Percentiles rank a stretch among this genome's conserved stretches.
Conservation (phyloP, 2,797 vertebrate species). For the Ctenopoma kingsleyae region DNA sequence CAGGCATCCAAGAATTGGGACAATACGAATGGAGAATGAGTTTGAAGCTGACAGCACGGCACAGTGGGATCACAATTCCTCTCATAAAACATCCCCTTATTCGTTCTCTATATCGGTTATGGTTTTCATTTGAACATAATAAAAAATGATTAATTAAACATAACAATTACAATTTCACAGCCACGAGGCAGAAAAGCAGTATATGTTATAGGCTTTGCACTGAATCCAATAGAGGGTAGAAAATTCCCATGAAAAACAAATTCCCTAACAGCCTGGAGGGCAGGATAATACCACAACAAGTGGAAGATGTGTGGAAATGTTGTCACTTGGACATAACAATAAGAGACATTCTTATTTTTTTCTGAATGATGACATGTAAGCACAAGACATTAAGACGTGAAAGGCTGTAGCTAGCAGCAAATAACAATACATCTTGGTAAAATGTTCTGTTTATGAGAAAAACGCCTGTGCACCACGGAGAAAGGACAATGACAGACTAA, state of each 20-base stretch:
- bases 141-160: slow-evolving; percentile 64
- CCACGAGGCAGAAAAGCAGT: slow-evolving; percentile 29
- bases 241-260: slow-evolving; percentile 39
- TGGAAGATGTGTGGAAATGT: slow-evolving; percentile 21
- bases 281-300: slow-evolving; percentile 41
- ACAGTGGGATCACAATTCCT: slow-evolving; percentile 43
- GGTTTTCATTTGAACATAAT: slow-evolving; percentile 54
- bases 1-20: slow-evolving; percentile 32
- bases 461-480: slow-evolving; percentile 2
- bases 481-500: slow-evolving; percentile 19
- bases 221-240: slow-evolving; percentile 26
- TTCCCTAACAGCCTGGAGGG: slow-evolving; percentile 45
- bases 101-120: slow-evolving; percentile 41
- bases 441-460: slow-evolving; percentile 34
- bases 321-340: slow-evolving; percentile 22
- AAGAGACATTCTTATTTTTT: slow-evolving; percentile 10
- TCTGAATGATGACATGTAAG: slow-evolving; percentile 34
- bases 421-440: slow-evolving; percentile 19
- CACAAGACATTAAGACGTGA: slow-evolving; percentile 28
- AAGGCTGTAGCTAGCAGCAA: slow-evolving; percentile 8
- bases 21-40: slow-evolving; percentile 46
- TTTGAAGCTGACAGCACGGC: slow-evolving; percentile 47
- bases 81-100: slow-evolving; percentile 43
- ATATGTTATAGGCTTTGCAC: slow-evolving; percentile 19
- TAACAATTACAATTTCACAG: slow-evolving; percentile 35